phyloP scores from a whole-genome alignment of 2,888 invertebrate species.

The Apotomis capreana region DNA sequence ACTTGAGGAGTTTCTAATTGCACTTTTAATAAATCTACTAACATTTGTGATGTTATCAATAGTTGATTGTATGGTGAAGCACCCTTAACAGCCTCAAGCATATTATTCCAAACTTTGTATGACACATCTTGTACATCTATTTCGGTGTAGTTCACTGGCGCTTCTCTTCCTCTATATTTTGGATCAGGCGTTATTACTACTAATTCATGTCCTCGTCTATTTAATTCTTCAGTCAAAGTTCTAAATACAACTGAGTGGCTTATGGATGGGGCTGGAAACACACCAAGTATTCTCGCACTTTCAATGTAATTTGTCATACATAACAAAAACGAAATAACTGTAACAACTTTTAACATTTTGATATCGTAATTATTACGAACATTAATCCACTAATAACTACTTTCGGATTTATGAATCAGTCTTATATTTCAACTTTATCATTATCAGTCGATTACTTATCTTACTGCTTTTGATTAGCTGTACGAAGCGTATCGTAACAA shows the following conservation, averaged over 20 bases:
- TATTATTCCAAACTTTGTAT: constrained; percentile 47
- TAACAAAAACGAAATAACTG: not conserved
- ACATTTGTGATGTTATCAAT: not conserved
- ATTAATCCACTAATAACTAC: too few species aligned
- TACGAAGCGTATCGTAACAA: too few species aligned
- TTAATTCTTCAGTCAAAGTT: constrained; percentile 52
- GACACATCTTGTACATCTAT: constrained; percentile 58
- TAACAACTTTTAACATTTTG: not conserved
- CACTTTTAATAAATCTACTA: constrained; percentile 43
- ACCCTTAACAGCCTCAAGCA: constrained; percentile 27
- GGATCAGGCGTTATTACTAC: constrained; percentile 55
- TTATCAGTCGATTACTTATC: too few species aligned
- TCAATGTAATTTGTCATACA: constrained; percentile 35
- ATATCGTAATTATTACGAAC: not conserved
- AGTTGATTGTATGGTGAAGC: constrained; percentile 41
- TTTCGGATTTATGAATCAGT: too few species aligned
- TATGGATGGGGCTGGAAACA: constrained; percentile 54
- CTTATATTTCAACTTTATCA: too few species aligned
- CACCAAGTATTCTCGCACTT: constrained; percentile 50
- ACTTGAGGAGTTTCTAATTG: constrained; percentile 50
- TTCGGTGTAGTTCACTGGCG: constrained; percentile 57
- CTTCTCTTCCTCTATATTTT: constrained; percentile 47
- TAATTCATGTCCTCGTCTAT: constrained; percentile 54
- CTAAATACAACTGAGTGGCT: constrained; percentile 57
- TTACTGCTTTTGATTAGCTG: too few species aligned